phyloP scores from a whole-genome alignment of 2,113 vertebrate species.

The Myanophis thanlyinensis region DNA sequence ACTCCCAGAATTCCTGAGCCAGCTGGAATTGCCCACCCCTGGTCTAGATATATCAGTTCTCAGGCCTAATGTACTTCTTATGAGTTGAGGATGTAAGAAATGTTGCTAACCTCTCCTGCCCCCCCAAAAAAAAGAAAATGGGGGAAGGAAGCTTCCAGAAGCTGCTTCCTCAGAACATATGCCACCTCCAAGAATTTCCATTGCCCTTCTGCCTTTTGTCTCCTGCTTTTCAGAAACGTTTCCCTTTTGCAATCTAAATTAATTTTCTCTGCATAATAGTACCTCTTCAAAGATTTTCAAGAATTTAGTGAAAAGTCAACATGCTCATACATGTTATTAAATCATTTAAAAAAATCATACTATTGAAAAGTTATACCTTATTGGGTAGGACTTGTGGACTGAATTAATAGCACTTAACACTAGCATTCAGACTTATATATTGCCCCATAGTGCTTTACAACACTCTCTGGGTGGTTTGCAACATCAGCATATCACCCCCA shows the following conservation, averaged over 20 bases:
- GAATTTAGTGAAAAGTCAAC: background rate
- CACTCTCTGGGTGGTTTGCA: background rate
- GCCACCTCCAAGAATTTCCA: background rate
- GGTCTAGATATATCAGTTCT: background rate
- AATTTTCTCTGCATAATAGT: background rate
- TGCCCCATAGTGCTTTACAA: background rate
- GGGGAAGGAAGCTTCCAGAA: background rate
- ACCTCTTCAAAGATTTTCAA: conserved; percentile 1
- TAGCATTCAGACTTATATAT: background rate
- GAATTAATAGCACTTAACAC: background rate
- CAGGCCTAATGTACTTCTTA: background rate
- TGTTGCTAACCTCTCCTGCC: background rate
- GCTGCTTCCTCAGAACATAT: background rate
- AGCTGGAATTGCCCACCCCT: too few species aligned
- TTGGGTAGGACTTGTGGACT: background rate
- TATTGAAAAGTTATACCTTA: background rate
- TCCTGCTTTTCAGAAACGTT: background rate
- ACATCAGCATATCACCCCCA: background rate
- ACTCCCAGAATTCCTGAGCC: too few species aligned
- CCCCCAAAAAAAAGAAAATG: background rate
- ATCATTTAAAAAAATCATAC: background rate
- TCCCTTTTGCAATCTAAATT: background rate
- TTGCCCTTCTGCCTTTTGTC: background rate
- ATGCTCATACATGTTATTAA: background rate
- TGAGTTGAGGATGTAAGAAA: background rate